These are phyloP conservation scores for Metopia argyrocephala DNA, from an alignment of 2,888 invertebrate genomes.

Conservation along the genomic window DNA sequence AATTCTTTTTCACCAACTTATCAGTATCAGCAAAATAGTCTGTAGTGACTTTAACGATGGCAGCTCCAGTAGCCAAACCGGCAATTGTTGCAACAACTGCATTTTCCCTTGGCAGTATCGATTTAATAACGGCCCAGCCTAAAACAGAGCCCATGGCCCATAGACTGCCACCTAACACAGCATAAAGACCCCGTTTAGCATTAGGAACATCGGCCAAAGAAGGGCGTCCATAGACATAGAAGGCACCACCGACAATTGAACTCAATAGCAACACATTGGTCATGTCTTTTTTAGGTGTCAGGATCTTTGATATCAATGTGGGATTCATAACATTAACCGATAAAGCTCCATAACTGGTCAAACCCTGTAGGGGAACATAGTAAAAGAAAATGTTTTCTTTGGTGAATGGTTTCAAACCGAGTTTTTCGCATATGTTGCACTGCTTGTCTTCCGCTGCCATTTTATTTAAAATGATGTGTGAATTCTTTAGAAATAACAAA, in stretches of 20 bases:
- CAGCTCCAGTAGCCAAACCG: constrained; percentile 75
- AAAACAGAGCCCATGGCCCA: constrained; percentile 94
- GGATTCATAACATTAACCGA: constrained; percentile 93
- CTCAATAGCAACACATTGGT: constrained; percentile 90
- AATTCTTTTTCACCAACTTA: constrained; percentile 70
- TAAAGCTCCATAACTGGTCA: constrained; percentile 86
- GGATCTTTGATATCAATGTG: constrained; percentile 84
- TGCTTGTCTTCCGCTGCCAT: constrained; percentile 25
- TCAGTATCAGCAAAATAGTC: constrained; percentile 77
- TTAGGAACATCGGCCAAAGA: constrained; percentile 85
- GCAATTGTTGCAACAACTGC: constrained; percentile 72
- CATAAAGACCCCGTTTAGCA: constrained; percentile 83
- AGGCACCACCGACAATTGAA: constrained; percentile 88
- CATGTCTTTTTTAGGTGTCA: constrained; percentile 81
- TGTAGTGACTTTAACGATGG: constrained; percentile 74
- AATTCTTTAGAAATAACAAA: constrained; percentile 18
- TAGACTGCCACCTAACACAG: constrained; percentile 85
- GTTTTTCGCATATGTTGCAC: constrained; percentile 75
- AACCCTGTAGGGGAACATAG: constrained; percentile 87
- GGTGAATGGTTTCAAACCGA: constrained; percentile 83
- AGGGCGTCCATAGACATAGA: constrained; percentile 89
- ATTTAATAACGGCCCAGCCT: constrained; percentile 91
- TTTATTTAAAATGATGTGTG: neutral
- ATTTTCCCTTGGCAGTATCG: constrained; percentile 80
- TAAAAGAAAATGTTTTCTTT: constrained; percentile 86